Evolutionary conservation across 1,140 invertebrate species (phyloP).

Genomic region (Aradophagus sp.): DNA sequence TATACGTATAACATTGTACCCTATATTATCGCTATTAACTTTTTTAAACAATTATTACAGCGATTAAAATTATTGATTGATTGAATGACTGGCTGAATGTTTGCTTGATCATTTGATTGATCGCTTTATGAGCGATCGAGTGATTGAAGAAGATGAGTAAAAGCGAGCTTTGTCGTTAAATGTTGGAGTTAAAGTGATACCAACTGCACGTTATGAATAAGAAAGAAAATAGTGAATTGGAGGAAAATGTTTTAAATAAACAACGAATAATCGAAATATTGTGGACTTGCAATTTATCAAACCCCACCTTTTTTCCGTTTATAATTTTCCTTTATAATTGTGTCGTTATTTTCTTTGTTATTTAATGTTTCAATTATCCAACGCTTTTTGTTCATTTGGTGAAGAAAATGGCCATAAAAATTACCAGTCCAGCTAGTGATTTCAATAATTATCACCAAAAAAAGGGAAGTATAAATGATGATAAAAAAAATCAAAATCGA

Average conservation of each 20-base stretch:
- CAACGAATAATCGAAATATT: conserved; percentile 69
- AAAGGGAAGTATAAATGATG: too few species aligned
- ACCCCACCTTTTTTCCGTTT: neutral
- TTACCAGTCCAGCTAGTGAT: too few species aligned
- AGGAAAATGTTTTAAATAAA: conserved; percentile 70
- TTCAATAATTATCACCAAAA: too few species aligned
- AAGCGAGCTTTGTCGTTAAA: conserved; percentile 55
- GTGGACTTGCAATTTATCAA: neutral
- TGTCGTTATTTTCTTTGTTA: too few species aligned
- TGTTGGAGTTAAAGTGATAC: conserved; percentile 46
- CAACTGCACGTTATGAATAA: conserved; percentile 45
- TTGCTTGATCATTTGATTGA: conserved; percentile 28
- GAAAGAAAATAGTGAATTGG: conserved; percentile 30
- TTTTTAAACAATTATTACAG: conserved; percentile 60
- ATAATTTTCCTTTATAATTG: too few species aligned
- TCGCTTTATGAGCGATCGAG: conserved; percentile 15
- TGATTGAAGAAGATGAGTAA: conserved; percentile 46
- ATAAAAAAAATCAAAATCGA: too few species aligned
- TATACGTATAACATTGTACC: conserved; percentile 58
- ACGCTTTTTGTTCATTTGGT: too few species aligned
- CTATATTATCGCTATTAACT: conserved; percentile 56
- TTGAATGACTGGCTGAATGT: conserved; percentile 38
- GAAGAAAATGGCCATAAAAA: too few species aligned
- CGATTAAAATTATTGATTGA: conserved; percentile 55
- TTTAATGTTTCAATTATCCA: too few species aligned